Evolutionary conservation across 1,140 invertebrate genomes (phyloP), one percentile per base, ranked within the genome.

Genomic region (Aplysia californica): DNA sequence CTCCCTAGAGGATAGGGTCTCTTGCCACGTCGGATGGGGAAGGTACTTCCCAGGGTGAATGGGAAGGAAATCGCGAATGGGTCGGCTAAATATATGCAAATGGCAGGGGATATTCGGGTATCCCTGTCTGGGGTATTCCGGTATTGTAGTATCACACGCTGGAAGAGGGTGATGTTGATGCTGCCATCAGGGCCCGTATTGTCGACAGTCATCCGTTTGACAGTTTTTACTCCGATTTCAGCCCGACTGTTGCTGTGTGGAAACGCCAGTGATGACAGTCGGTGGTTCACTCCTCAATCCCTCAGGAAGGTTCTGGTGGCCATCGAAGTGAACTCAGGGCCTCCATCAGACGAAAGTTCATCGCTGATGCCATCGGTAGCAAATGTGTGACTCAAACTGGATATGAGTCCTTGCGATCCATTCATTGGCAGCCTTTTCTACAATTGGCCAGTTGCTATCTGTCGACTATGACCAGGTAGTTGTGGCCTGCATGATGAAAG

Each of bases 131-230:
- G 79, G 21, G 81, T 75, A 39, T 83, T 83, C 1, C 79, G 18
- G 56, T 83, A 81, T 61, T 79, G 81, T 23, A 83, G 35, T 15
- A 83, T 78, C 31, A 80, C 78, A 20, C 80, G 69, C 58, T 83
- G 77, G 18, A 83, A 74, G 0, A 23, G 2, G 44, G 79, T 73
- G 1, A 78, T 83, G 55, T 83, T 66, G 0, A 83, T 58, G 26
- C 76, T 74, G 21, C 82, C 80, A 64, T 64, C 35, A 20, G 72
- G 56, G n/a, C 35, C 65, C 5, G 78, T 80, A 58, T 80, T 80
- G 65, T 71, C 64, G 26, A 55, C 75, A 44, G 79, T 41, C 0
- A 82, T 56, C 26, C 78, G 64, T 38, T 82, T 80, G 6, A 82
- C 58, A 21, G 79, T 82, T 39, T 80, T 80, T 3, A 77, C 70